These are phyloP conservation scores for Galago senegalensis DNA, from an alignment of 2,797 vertebrate genomes.

Conservation along the genomic window DNA sequence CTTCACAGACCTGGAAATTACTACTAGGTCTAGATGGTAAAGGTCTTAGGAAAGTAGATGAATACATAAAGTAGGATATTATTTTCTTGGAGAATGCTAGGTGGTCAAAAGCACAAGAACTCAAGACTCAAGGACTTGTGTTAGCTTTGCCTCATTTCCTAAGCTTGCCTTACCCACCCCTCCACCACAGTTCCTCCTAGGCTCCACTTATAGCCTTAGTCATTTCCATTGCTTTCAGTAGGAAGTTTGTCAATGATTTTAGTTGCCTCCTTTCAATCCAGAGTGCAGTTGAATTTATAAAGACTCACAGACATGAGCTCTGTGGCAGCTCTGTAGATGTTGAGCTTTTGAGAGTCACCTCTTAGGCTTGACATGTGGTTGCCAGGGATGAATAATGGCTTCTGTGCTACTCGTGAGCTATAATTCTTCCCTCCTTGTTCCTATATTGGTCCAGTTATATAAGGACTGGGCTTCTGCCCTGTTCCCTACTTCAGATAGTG, in stretches of 20 bases:
- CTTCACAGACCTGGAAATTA: not conserved
- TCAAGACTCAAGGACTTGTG: rapidly evolving
- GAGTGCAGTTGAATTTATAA: not conserved
- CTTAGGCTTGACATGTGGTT: not conserved
- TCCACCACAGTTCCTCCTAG: not conserved
- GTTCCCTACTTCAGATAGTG: not conserved
- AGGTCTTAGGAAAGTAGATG: not conserved
- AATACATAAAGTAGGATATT: not conserved
- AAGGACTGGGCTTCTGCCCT: not conserved
- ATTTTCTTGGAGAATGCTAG: not conserved
- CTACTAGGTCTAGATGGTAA: not conserved
- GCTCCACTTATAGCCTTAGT: not conserved
- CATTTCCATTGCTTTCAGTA: not conserved
- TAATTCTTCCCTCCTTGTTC: not conserved
- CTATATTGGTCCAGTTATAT: no score
- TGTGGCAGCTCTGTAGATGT: not conserved
- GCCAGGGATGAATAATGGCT: not conserved
- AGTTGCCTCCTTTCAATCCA: not conserved
- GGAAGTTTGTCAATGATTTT: not conserved
- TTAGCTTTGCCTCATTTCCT: not conserved
- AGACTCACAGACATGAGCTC: not conserved
- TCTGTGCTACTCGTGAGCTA: not conserved
- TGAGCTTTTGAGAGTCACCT: not conserved
- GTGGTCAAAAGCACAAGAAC: not conserved
- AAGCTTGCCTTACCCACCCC: no score